Evolutionary conservation across 2,113 vertebrate species (phyloP), one percentile per base, ranked within the genome.

Genomic region (Tachysurus vachellii): DNA sequence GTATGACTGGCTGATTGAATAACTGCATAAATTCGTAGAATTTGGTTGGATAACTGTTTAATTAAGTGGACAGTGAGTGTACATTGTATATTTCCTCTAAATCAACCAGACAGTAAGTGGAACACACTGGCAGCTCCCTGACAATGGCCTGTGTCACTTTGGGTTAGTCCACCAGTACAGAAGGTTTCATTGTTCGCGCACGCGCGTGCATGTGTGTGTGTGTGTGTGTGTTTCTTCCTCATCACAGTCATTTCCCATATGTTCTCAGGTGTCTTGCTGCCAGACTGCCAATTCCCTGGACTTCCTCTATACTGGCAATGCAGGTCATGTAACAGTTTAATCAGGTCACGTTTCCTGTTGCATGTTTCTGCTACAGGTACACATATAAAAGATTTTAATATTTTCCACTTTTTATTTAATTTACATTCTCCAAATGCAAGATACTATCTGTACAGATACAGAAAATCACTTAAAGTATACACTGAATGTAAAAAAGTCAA

Each of bases 131-230:
- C 83, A 87, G 79, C 5, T 23, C 79, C 82, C 42, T 64, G 83
- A 80, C 61, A 88, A 82, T 83, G 44, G 19, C 47, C 36, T 56
- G n/a, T 86, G 86, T 87, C 47, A 85, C 31, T 81, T 84, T 66
- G 44, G 56, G 75, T 89, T 89, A 75, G 85, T 71, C 77, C 75
- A 76, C 31, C 54, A 79, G 31, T 50, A 68, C 36, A 47, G 79
- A 73, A 44, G 12, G 68, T 85, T 31, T 75, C 28, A 47, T 31
- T 82, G 75, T 77, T 17, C 54, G 59, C 23, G 59, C 7, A 59
- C 36, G 64, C 64, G 75, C 61, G 61, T 64, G 62, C 47, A 54
- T 57, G 84, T 56, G 64, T 80, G 62, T 80, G 16, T 86, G 21
- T 77, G 44, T 88, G 77, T 75, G 53, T 83, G 62, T 84, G 75